Base-by-base conservation (phyloP, 2,797 vertebrate genomes). In the Tangara arthus region DNA sequence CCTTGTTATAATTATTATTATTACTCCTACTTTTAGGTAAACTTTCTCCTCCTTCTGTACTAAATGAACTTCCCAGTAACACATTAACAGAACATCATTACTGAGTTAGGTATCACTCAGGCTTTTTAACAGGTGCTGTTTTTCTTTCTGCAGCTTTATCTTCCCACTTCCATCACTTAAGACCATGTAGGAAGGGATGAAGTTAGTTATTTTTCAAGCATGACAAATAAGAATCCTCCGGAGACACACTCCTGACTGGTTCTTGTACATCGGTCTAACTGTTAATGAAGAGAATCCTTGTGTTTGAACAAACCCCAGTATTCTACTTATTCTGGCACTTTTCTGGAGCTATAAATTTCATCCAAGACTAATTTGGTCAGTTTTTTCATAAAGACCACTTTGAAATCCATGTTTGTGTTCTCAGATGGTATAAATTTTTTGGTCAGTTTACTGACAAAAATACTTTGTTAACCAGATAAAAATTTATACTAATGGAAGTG, bases 371-470 rank as follows among this genome's bases (percentile, higher is more conserved):
- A 83, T 88, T 91, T 84, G 50, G 28, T 78, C 76, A 86, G 41
- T 72, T 91, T 93, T 55, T 59, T 83, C 57, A 63, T 70, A 71
- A 92, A 88, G 69, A 46, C 15, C 22, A 60, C 34, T 83, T 89
- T 76, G 84, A 94, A 95, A 88, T 78, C 46, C 30, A 68, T 37
- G 26, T 23, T 75, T 91, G 41, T 66, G 32, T 89, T 79, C 69
- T 91, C 39, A 72, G 47, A 56, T 76, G 60, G 34, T 83, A 46
- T 49, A 92, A 73, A 21, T 41, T 79, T 84, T 76, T 71, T 66
- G 69, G 46, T 81, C 86, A 77, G 34, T 89, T 81, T 92, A 64
- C 77, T 88, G 76, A 66, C 60, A 90, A 64, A 92, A 93, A 46
- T 44, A 55, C 28, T 73, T 96, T 84, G 39, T 60, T 88, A 63